A percentile compares a stretch with the other conserved stretches of the same genome.
These are phyloP conservation scores for Mormyrops boulengeri DNA, from an alignment of 2,797 vertebrate genomes.

Conservation along the genomic window DNA sequence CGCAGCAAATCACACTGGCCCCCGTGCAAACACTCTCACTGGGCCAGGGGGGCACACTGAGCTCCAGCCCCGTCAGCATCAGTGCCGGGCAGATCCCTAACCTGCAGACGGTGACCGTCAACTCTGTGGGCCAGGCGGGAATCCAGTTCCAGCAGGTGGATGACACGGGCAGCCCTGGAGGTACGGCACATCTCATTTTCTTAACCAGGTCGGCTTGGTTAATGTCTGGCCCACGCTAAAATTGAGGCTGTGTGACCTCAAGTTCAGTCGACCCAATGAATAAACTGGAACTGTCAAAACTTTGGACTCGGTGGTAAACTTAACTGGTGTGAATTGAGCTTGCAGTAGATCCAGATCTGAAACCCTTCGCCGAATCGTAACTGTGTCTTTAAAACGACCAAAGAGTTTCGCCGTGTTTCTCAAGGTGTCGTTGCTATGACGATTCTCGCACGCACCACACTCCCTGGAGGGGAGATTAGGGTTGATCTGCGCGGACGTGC, in stretches of 20 bases:
- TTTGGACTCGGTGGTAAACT: background rate
- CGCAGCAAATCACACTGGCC: conserved; percentile 95
- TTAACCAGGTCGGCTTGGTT: background rate
- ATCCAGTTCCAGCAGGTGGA: conserved; percentile 84
- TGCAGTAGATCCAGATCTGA: background rate
- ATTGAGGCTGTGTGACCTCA: background rate
- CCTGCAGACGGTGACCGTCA: conserved; percentile 96
- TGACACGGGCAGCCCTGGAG: conserved; percentile 76
- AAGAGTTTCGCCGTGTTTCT: background rate
- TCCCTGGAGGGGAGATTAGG: background rate
- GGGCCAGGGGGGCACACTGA: conserved; percentile 74
- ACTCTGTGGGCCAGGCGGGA: conserved; percentile 78
- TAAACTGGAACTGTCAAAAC: background rate
- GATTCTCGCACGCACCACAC: background rate
- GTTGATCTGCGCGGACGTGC: conserved; percentile 3
- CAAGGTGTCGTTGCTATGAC: background rate
- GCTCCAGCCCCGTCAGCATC: conserved; percentile 78
- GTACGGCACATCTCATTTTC: conserved; percentile 50
- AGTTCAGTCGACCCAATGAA: background rate
- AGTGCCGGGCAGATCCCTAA: conserved; percentile 91
- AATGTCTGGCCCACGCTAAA: background rate
- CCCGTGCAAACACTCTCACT: conserved; percentile 94
- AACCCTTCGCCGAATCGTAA: background rate
- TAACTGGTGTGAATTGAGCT: background rate
- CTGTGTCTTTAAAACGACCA: background rate